Evolutionary conservation across 37 sponge, comb jelly and placozoan genomes (phyloP), one percentile per base, ranked within the genome.

Genomic region (Chondrilla cf. caribensis): DNA sequence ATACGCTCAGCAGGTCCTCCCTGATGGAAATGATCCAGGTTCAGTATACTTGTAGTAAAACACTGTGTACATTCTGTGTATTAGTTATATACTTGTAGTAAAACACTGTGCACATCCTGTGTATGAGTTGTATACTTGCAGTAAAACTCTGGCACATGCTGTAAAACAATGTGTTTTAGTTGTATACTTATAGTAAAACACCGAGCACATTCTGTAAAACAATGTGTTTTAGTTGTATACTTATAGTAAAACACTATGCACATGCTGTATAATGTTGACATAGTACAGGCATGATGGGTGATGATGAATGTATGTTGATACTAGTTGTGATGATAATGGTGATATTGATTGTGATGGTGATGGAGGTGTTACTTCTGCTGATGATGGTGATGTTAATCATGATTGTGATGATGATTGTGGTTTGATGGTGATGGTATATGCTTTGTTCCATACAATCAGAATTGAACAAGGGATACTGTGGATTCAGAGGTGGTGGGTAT

Each of bases 1-100:
- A 15, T 98, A 98, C 68, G 83, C 90, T 42, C 86, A 91, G 64
- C 95, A 93, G 84, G 81, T 96, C 28, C 68, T 90, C 9, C 94
- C 94, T 41, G 80, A 80, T 65, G 66, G 64, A 39, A 37, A 79
- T 29, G 9, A 58, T 41, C 58, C 54, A 86, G 67, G 75, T 82
- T 2, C 55, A 33, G 38, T 31, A 18, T 47, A 47, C 51, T 83
- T 54, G 57, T 54, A 54, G 57, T 54, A 17, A 54, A 19, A 54
- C 17, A 17, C 57, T 70, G 73, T 70, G 73, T 2, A 35, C 31
- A 35, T 70, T n/a, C n/a, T n/a, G 35, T 79, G 59, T 58, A 25
- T 55, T 32, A 32, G 80, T 55, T 2, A 41, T 31, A 18, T 47
- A 47, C 51, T 83, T 54, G 57, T 54, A 54, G 57, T 54, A 17